A percentile compares a stretch with the other conserved stretches of the same genome.
These are phyloP conservation scores for Sebastes hubbsi DNA, from an alignment of 2,797 vertebrate genomes.

Conservation along the genomic window DNA sequence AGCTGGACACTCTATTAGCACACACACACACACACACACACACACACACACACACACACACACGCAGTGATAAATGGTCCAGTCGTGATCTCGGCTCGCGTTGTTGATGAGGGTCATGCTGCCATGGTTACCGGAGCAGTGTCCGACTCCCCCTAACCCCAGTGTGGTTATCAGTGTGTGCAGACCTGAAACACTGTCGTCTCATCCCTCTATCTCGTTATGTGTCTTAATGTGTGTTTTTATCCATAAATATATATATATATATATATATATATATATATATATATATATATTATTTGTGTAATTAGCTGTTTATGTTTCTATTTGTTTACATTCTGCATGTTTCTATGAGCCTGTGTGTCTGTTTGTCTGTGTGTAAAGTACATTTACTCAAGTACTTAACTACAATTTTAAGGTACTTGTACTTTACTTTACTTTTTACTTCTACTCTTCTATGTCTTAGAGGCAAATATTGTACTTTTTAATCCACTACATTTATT, in stretches of 20 bases:
- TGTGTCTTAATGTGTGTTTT: not conserved
- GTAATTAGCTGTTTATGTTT: not conserved
- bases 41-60: slow-evolving; percentile 26
- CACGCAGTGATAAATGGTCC: slow-evolving; percentile 73
- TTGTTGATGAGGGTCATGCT: slow-evolving; percentile 80
- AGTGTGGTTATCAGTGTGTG: slow-evolving; percentile 25
- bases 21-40: slow-evolving; percentile 13
- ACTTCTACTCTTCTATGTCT: not conserved
- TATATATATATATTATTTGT: not conserved
- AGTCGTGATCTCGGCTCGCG: slow-evolving; percentile 63
- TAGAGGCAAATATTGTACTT: not conserved
- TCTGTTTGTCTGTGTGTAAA: no score
- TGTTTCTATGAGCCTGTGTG: not conserved
- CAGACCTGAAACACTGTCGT: not conserved
- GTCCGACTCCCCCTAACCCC: slow-evolving; percentile 34
- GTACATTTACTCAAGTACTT: no score
- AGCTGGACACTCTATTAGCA: slow-evolving; percentile 52
- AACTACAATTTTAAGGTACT: no score
- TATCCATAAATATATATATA: no score
- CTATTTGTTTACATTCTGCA: not conserved
- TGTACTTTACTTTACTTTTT: not conserved
- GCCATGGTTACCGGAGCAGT: slow-evolving; percentile 71
- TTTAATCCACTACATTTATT: not conserved
- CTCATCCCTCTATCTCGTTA: not conserved
- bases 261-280: no score